phyloP scores from a whole-genome alignment of 2,113 vertebrate species.

The Paradoxurus hermaphroditus region DNA sequence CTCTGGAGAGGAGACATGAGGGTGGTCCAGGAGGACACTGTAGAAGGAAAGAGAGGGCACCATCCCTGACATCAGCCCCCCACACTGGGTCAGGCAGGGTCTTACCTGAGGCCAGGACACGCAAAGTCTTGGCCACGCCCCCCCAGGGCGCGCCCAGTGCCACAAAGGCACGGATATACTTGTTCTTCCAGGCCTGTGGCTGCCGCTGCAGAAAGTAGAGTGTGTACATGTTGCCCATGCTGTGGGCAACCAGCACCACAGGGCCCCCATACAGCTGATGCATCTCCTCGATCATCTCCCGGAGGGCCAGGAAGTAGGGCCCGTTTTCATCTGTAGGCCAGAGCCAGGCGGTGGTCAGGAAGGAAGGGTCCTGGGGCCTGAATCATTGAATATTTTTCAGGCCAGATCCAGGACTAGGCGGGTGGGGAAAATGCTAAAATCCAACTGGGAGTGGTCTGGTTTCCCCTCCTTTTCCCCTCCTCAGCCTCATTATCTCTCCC shows the following conservation, averaged over 20 bases:
- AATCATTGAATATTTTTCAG: background rate
- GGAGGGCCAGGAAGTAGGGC: slow-evolving; percentile 91
- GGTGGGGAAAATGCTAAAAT: background rate
- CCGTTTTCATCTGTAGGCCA: slow-evolving; percentile 92
- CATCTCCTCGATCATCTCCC: slow-evolving; percentile 95
- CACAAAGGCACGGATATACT: slow-evolving; percentile 92
- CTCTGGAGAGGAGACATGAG: background rate
- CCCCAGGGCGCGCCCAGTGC: slow-evolving; percentile 94
- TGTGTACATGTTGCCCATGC: slow-evolving; percentile 98
- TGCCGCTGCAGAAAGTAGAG: slow-evolving; percentile 97
- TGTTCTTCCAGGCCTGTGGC: slow-evolving; percentile 95
- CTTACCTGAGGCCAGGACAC: slow-evolving; percentile 94
- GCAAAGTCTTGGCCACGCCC: slow-evolving; percentile 95
- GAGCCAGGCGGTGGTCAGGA: slow-evolving; percentile 55
- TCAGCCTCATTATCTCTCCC: background rate
- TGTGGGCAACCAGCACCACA: slow-evolving; percentile 95
- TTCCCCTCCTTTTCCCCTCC: background rate
- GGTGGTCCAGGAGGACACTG: background rate
- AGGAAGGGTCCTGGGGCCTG: slow-evolving; percentile 4
- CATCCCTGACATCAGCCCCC: background rate
- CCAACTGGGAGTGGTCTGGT: background rate
- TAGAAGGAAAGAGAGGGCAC: background rate
- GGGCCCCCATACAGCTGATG: slow-evolving; percentile 88
- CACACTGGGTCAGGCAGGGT: background rate
- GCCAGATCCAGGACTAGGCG: background rate